phyloP scores from a whole-genome alignment of 2,797 vertebrate species.

The Valencia hispanica region DNA sequence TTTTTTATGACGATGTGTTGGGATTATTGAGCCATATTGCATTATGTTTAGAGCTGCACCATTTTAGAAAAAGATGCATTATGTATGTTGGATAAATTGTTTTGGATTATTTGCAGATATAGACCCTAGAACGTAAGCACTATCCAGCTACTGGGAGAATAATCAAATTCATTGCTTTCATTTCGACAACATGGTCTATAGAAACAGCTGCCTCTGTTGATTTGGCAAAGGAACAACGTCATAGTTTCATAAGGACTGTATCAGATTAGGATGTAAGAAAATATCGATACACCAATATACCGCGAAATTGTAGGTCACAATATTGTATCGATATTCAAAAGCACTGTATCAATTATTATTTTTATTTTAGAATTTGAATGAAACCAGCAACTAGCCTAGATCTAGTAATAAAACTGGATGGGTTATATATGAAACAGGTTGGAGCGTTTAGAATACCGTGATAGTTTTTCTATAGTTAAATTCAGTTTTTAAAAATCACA shows the following conservation, averaged over 20 bases:
- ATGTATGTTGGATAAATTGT: background rate
- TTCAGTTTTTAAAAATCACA: too few species aligned
- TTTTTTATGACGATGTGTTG: background rate
- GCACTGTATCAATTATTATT: too few species aligned
- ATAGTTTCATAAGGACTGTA: background rate
- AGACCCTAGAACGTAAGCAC: background rate
- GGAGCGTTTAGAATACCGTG: too few species aligned
- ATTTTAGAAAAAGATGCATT: background rate
- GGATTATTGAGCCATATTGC: background rate
- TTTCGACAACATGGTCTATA: background rate
- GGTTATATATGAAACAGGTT: too few species aligned
- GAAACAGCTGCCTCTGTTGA: background rate
- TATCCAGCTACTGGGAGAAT: background rate
- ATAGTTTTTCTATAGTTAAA: too few species aligned
- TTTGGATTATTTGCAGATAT: background rate
- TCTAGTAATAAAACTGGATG: too few species aligned
- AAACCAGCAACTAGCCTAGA: too few species aligned
- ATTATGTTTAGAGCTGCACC: background rate
- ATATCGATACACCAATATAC: too few species aligned
- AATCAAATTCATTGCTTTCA: constrained; percentile 2
- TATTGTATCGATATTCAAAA: too few species aligned
- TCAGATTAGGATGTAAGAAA: too few species aligned
- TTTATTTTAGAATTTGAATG: too few species aligned
- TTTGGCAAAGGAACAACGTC: background rate
- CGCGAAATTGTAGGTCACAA: too few species aligned